A percentile compares a stretch with the other conserved stretches of the same genome.
phyloP scores from a whole-genome alignment of 2,888 invertebrate species.

The Trachelus tabidus region DNA sequence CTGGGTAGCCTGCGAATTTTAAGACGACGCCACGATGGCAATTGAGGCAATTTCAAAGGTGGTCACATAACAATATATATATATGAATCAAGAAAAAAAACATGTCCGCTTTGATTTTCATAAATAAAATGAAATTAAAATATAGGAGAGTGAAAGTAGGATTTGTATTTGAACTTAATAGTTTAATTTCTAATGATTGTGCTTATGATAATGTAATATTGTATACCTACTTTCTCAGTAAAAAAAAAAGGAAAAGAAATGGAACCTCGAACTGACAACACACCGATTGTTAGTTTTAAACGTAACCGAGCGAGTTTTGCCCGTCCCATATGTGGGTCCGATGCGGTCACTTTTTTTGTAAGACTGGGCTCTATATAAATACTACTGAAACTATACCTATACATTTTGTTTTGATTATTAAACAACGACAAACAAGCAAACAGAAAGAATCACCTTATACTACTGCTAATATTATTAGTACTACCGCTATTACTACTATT shows the following conservation, averaged over 20 bases:
- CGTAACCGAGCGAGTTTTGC: constrained; percentile 61
- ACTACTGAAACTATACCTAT: constrained; percentile 62
- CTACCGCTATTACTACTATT: neutral
- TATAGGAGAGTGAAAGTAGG: constrained; percentile 65
- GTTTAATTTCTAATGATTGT: constrained; percentile 63
- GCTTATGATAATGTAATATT: constrained; percentile 62
- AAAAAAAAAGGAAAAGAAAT: constrained; percentile 39
- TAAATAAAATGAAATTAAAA: constrained; percentile 48
- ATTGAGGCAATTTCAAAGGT: constrained; percentile 62
- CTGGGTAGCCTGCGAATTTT: constrained; percentile 56
- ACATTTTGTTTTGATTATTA: constrained; percentile 60
- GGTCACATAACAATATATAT: constrained; percentile 52
- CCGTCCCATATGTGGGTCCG: constrained; percentile 58
- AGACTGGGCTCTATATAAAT: constrained; percentile 67
- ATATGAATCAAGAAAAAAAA: constrained; percentile 50
- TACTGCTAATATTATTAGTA: neutral
- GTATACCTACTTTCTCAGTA: constrained; percentile 63
- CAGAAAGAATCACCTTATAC: neutral
- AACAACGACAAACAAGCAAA: constrained; percentile 17
- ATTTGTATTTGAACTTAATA: constrained; percentile 65
- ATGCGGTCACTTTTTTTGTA: constrained; percentile 64
- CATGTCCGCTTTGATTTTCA: constrained; percentile 62
- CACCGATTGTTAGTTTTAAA: constrained; percentile 62
- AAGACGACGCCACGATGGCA: constrained; percentile 59
- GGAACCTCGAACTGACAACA: constrained; percentile 54